These are phyloP conservation scores for Xyrichtys novacula DNA, from an alignment of 2,797 vertebrate genomes.

Conservation along the genomic window DNA sequence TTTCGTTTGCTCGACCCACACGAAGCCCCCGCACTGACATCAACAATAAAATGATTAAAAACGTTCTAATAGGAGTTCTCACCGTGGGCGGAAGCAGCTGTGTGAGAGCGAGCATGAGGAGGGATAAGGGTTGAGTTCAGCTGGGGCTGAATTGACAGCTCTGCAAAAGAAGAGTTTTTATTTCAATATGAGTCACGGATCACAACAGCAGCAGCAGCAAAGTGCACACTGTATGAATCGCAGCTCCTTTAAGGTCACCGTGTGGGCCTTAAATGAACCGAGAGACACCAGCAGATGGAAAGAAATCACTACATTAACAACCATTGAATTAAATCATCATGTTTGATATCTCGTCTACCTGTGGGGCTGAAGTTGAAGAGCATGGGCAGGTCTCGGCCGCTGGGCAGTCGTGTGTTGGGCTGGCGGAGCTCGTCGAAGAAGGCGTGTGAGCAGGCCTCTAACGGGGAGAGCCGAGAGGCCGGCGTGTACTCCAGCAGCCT, in stretches of 20 bases:
- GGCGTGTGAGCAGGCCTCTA: conserved; percentile 90
- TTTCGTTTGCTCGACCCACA: not conserved
- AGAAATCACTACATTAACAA: not conserved
- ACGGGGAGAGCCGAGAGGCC: conserved; percentile 87
- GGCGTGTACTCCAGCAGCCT: conserved; percentile 93
- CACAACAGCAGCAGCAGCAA: conserved; percentile 8
- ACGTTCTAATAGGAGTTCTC: conserved; percentile 26
- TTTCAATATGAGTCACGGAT: conserved; percentile 18
- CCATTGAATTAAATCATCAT: not conserved
- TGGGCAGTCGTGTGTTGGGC: conserved; percentile 88
- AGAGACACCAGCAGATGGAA: conserved; percentile 11
- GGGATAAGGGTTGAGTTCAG: conserved; percentile 91
- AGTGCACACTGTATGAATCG: not conserved
- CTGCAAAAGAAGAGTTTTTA: conserved; percentile 68
- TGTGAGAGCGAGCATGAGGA: conserved; percentile 87
- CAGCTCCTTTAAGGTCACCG: conserved; percentile 2
- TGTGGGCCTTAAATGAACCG: not conserved
- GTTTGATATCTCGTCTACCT: conserved; percentile 65
- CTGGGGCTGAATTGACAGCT: conserved; percentile 91
- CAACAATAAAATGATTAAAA: not conserved
- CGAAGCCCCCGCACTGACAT: not conserved
- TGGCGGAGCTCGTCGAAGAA: conserved; percentile 92
- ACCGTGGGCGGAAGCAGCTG: conserved; percentile 82
- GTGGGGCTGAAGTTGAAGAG: conserved; percentile 92
- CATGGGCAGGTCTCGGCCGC: conserved; percentile 88